Conservation (phyloP, 2,888 invertebrate species). For the Lepidochrysops patricia region DNA sequence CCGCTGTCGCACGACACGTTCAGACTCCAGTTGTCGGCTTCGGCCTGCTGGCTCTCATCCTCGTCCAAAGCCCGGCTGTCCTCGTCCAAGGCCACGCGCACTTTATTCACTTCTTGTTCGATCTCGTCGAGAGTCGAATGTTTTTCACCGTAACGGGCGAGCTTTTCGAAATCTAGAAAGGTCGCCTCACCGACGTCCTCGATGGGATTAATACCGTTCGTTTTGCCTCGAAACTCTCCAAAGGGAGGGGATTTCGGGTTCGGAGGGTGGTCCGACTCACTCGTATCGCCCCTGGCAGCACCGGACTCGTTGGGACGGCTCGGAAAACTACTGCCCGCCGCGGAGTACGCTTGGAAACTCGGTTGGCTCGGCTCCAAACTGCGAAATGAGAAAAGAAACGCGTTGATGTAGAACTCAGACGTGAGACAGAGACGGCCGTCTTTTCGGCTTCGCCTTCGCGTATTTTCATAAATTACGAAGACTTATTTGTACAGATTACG, state of each 20-base stretch:
- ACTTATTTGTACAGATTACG: constrained; percentile 62
- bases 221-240: constrained; percentile 22
- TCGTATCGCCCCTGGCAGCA: constrained; percentile 50
- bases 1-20: constrained; percentile 75
- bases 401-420: constrained; percentile 57
- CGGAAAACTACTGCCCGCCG: constrained; percentile 71
- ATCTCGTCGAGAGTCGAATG: constrained; percentile 66
- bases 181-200: constrained; percentile 64
- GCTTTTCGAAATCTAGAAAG: constrained; percentile 63
- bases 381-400: constrained; percentile 74
- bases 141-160: constrained; percentile 42
- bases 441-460: constrained; percentile 55
- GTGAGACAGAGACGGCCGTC: constrained; percentile 62
- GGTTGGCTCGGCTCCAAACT: constrained; percentile 75
- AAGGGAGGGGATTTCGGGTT: constrained; percentile 49
- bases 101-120: constrained; percentile 67
- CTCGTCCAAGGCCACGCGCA: constrained; percentile 64
- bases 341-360: constrained; percentile 69
- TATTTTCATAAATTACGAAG: constrained; percentile 67
- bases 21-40: constrained; percentile 67
- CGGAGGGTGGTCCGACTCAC: constrained; percentile 52
- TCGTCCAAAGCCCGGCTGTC: constrained; percentile 67
- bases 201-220: constrained; percentile 36
- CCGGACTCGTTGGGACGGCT: constrained; percentile 64
- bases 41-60: constrained; percentile 59